Percentiles rank a stretch among this genome's conserved stretches.
Evolutionary conservation across 2,113 vertebrate species (phyloP).

Genomic region (Vulpes lagopus): DNA sequence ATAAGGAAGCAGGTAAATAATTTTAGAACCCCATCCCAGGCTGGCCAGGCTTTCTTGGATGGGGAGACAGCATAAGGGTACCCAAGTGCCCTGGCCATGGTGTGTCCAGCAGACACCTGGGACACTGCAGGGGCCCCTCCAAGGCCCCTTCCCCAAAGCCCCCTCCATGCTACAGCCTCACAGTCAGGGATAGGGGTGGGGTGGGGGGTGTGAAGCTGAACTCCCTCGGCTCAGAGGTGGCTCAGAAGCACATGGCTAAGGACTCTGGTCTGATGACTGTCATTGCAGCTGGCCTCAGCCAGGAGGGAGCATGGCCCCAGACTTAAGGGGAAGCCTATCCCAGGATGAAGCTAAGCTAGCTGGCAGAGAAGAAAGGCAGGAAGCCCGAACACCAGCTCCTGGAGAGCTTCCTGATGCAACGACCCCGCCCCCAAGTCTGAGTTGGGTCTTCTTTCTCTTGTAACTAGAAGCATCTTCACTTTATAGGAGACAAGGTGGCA

Average conservation of each 20-base stretch:
- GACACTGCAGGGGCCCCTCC: background rate
- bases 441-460: background rate
- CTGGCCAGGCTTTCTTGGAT: background rate
- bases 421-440: no score
- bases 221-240: background rate
- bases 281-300: background rate
- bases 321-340: background rate
- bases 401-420: background rate
- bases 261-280: background rate
- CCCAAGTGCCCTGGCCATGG: background rate
- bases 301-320: background rate
- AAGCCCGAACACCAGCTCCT: rapidly evolving
- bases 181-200: background rate
- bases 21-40: background rate
- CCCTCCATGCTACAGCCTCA: background rate
- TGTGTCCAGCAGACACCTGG: background rate
- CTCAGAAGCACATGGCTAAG: background rate
- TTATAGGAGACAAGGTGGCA: background rate
- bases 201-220: no score
- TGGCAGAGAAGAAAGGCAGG: background rate
- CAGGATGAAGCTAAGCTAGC: background rate
- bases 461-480: background rate
- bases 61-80: rapidly evolving
- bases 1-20: background rate
- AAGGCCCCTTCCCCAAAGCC: rapidly evolving